Evolutionary conservation across 2,797 vertebrate species (phyloP), one percentile per base, ranked within the genome.

Genomic region (Sarcophilus harrisii): DNA sequence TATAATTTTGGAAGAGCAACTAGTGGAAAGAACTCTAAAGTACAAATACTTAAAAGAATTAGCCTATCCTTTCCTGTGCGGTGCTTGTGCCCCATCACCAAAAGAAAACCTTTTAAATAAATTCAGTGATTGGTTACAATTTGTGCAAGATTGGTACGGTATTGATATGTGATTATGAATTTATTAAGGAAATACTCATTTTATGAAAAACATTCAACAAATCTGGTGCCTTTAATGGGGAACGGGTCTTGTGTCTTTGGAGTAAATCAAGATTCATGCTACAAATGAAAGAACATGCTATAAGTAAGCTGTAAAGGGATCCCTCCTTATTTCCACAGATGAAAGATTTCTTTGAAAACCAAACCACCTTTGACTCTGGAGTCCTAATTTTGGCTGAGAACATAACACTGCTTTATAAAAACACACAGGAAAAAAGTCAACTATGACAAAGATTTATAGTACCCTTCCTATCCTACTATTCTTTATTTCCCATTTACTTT

Each of bases 401-500:
- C 52, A 59, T 49, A 94, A 94, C 89, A 11, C 91, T 81, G 0
- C 66, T 90, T 93, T 93, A 94, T 29, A 73, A 94, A 81, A 97
- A 96, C 73, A 45, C 18, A 18, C 45, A 94, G 73, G 54, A 94
- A 91, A 94, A 58, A 0, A 0, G 3, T 1, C 95, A 14, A 95
- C 93, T 21, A 52, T 14, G 9, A 90, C 87, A 45, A 24, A 45
- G 87, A 45, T 90, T 45, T 90, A 90, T 29, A n/a, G 10, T 54
- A 30, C 14, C 89, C 49, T 55, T 54, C 29, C 52, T 49, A 30
- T 13, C 4, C 16, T 90, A 29, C 29, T 45, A 57, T 52, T 55
- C 30, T 30, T 16, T 1, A 49, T 32, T 24, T 90, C 27, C 90
- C 49, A 24, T 92, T n/a, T 3, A 49, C 12, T n/a, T 16, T 73